phyloP scores from a whole-genome alignment of 2,888 invertebrate genomes.

The Microplitis deprimator region DNA sequence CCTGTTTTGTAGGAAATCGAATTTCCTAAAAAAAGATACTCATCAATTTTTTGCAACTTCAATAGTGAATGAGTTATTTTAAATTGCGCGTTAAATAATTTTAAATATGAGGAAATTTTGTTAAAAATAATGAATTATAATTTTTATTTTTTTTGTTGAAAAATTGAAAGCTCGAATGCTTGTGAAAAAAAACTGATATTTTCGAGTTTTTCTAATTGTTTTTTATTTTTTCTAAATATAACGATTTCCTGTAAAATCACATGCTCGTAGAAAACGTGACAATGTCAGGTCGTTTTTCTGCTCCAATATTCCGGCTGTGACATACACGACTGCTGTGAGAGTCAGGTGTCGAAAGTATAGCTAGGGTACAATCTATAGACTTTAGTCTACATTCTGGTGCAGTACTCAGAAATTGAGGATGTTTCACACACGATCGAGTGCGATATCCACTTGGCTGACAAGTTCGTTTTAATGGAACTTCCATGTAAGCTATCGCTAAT shows the following conservation, averaged over 20 bases:
- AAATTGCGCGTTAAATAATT: too few relatives aligned
- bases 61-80: too few relatives aligned
- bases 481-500: constrained; percentile 60
- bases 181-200: too few relatives aligned
- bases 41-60: too few relatives aligned
- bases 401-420: constrained; percentile 3
- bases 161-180: too few relatives aligned
- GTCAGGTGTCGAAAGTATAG: constrained; percentile 24
- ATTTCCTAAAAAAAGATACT: too few relatives aligned
- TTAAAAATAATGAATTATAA: too few relatives aligned
- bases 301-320: constrained; percentile 23
- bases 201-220: too few relatives aligned
- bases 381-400: not conserved
- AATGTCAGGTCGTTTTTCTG: constrained; percentile 22
- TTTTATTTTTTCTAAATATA: too few relatives aligned
- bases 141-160: too few relatives aligned
- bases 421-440: constrained; percentile 25
- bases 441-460: constrained; percentile 47
- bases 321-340: constrained; percentile 18
- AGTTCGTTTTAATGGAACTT: constrained; percentile 63
- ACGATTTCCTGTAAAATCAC: constrained; percentile 12
- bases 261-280: not conserved
- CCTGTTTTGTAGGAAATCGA: too few relatives aligned
- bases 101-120: too few relatives aligned
- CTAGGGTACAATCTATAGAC: not conserved